phyloP scores from a whole-genome alignment of 2,797 vertebrate genomes.

The Melanotaenia boesemani region DNA sequence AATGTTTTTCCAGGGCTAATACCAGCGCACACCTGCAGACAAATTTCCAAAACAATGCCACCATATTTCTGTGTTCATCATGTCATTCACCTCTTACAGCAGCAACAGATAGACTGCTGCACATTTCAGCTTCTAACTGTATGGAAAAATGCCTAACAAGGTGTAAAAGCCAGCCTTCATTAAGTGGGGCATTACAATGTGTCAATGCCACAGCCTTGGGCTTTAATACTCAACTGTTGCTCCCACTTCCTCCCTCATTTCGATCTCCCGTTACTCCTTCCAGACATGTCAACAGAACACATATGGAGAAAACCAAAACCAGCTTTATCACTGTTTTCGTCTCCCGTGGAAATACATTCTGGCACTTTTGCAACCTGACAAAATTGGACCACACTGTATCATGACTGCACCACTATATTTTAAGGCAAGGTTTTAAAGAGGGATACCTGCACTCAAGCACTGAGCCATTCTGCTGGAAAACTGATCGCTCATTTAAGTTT shows the following conservation, averaged over 20 bases:
- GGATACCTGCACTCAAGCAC: slow-evolving; percentile 45
- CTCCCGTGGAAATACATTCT: slow-evolving; percentile 49
- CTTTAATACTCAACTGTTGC: slow-evolving; percentile 28
- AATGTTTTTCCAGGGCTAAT: too few species aligned
- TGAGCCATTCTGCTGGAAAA: slow-evolving; percentile 70
- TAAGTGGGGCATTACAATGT: slow-evolving; percentile 41
- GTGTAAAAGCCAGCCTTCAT: slow-evolving; percentile 39
- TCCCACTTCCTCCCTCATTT: slow-evolving; percentile 46
- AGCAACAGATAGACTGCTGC: neutral
- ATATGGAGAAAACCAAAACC: slow-evolving; percentile 41
- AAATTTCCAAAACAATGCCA: too few species aligned
- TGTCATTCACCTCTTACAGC: neutral
- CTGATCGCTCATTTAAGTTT: slow-evolving; percentile 60
- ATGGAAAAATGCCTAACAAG: neutral
- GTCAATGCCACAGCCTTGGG: slow-evolving; percentile 28
- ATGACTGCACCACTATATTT: slow-evolving; percentile 39
- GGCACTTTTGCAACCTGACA: slow-evolving; percentile 55
- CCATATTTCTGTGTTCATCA: neutral
- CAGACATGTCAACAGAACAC: slow-evolving; percentile 58
- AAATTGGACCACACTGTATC: slow-evolving; percentile 50
- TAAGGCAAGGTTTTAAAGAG: slow-evolving; percentile 32
- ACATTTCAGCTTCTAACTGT: slow-evolving; percentile 8
- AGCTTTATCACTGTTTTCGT: slow-evolving; percentile 52
- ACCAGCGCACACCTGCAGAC: too few species aligned
- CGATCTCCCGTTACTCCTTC: slow-evolving; percentile 18